Conservation (phyloP, 2,888 invertebrate genomes). For the Agelastica alni region DNA sequence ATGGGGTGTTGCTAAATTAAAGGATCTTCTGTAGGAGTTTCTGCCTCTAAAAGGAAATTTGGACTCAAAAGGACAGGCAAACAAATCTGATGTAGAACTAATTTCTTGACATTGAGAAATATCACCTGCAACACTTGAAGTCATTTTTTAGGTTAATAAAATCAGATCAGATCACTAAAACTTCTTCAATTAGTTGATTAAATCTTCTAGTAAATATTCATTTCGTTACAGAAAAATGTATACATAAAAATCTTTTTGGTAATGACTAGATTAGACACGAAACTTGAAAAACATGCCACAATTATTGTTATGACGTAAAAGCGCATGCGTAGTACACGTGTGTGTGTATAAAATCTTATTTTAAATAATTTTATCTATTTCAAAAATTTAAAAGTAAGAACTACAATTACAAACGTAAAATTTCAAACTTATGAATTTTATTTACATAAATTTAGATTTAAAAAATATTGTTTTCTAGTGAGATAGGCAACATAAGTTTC, state of each 20-base stretch:
- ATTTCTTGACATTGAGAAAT: slow-evolving; percentile 50
- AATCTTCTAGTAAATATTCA: background rate
- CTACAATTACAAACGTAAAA: no score
- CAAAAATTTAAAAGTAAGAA: no score
- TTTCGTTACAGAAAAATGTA: background rate
- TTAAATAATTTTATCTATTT: no score
- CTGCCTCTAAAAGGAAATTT: slow-evolving; percentile 41
- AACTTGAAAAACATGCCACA: slow-evolving; percentile 4
- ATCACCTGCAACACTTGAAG: slow-evolving; percentile 36
- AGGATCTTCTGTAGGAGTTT: slow-evolving; percentile 40
- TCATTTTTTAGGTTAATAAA: no score
- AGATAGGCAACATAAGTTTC: no score
- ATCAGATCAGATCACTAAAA: slow-evolving; percentile 1
- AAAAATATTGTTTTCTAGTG: no score
- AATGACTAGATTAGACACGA: background rate
- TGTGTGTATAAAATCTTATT: no score
- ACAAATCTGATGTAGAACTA: slow-evolving; percentile 49
- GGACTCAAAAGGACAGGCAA: slow-evolving; percentile 38
- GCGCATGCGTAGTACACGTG: background rate
- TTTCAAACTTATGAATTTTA: no score
- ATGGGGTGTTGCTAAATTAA: slow-evolving; percentile 18
- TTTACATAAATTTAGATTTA: no score
- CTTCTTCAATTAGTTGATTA: background rate
- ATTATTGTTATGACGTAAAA: background rate
- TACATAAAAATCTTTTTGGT: background rate